Evolutionary conservation across 2,113 vertebrate species (phyloP).

Genomic region (Trematocara variabile): DNA sequence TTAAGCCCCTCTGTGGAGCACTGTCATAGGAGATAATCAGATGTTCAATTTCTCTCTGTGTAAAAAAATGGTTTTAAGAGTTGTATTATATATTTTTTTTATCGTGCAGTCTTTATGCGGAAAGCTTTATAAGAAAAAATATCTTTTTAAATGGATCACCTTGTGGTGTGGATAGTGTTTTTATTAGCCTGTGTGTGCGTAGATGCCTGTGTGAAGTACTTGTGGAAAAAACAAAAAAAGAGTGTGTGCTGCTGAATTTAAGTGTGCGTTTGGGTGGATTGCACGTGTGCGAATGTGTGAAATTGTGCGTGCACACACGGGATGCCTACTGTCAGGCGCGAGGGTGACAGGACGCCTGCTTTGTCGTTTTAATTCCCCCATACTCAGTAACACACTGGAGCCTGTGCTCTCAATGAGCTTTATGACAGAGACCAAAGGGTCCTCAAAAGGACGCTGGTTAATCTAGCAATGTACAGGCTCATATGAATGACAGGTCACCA

Average conservation of each 20-base stretch:
- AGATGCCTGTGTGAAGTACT: slow-evolving; percentile 36
- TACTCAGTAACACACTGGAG: slow-evolving; percentile 43
- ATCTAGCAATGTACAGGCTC: slow-evolving; percentile 51
- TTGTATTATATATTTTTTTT: slow-evolving; percentile 82
- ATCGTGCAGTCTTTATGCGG: slow-evolving; percentile 76
- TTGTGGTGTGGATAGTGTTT: slow-evolving; percentile 71
- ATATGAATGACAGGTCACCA: slow-evolving; percentile 25
- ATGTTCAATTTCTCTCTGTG: slow-evolving; percentile 76
- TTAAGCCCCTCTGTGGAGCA: slow-evolving; percentile 63
- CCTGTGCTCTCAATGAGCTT: slow-evolving; percentile 30
- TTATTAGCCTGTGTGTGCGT: slow-evolving; percentile 65
- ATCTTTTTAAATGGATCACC: slow-evolving; percentile 79
- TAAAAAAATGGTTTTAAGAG: slow-evolving; percentile 69
- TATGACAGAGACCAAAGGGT: slow-evolving; percentile 63
- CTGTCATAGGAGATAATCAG: slow-evolving; percentile 72
- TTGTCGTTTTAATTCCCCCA: slow-evolving; percentile 42
- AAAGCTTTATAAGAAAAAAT: slow-evolving; percentile 79
- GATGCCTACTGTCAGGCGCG: slow-evolving; percentile 65
- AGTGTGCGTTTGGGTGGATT: background rate
- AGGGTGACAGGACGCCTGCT: slow-evolving; percentile 49
- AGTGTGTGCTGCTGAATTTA: background rate
- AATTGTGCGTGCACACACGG: slow-evolving; percentile 53
- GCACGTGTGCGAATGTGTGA: slow-evolving; percentile 12
- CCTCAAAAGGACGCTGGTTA: slow-evolving; percentile 48
- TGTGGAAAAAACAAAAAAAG: slow-evolving; percentile 4